These are phyloP conservation scores for Temnothorax unifasciatus DNA, from an alignment of 2,888 invertebrate genomes.

Conservation along the genomic window DNA sequence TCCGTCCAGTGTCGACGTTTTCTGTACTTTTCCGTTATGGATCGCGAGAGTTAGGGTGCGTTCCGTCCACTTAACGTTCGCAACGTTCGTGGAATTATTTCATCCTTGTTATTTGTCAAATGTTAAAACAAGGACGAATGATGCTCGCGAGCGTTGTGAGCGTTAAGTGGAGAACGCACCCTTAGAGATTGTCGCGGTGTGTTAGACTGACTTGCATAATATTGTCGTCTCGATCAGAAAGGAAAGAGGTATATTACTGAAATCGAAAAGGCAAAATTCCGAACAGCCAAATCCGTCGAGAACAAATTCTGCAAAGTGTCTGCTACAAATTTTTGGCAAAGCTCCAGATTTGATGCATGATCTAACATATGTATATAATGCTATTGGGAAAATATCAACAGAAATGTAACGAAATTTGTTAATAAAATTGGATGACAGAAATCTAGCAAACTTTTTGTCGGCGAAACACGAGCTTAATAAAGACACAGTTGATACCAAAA, in stretches of 20 bases:
- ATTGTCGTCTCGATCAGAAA: background rate
- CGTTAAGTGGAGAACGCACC: too few relatives aligned
- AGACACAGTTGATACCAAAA: background rate
- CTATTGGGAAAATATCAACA: background rate
- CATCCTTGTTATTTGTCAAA: too few relatives aligned
- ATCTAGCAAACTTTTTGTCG: background rate
- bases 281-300: background rate
- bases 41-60: background rate
- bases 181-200: background rate
- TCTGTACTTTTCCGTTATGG: constrained; percentile 44
- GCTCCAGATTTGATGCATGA: background rate
- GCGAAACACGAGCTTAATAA: background rate
- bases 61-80: too few relatives aligned
- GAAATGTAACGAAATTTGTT: background rate
- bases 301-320: background rate
- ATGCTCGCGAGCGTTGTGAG: too few relatives aligned
- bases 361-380: background rate
- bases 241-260: background rate
- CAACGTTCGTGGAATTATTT: too few relatives aligned
- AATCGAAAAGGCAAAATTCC: background rate
- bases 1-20: constrained; percentile 77
- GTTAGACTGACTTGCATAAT: background rate
- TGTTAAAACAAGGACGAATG: too few relatives aligned
- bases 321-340: background rate
- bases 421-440: background rate